phyloP scores from a whole-genome alignment of 53 echinoderm and acorn worm species.

The Mesocentrotus franciscanus region DNA sequence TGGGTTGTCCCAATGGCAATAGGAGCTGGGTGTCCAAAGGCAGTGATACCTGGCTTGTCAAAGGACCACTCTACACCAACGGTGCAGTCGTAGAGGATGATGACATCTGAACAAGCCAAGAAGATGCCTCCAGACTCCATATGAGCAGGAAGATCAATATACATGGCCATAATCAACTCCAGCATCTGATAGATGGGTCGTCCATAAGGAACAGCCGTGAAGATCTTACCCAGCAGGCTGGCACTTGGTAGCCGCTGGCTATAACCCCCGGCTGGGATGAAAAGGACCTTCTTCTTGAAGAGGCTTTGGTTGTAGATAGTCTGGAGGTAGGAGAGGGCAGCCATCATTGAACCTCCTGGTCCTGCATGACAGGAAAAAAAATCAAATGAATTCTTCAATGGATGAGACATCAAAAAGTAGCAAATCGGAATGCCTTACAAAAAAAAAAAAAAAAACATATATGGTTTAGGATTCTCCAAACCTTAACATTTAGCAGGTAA shows the following conservation, averaged over 20 bases:
- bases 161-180: constrained; percentile 81
- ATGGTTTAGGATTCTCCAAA: no score
- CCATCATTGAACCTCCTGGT: constrained; percentile 90
- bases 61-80: constrained; percentile 77
- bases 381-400: not conserved
- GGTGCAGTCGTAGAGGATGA: constrained; percentile 84
- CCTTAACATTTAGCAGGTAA: no score
- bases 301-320: constrained; percentile 71
- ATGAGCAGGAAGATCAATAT: constrained; percentile 86
- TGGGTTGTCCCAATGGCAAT: constrained; percentile 81
- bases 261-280: constrained; percentile 92
- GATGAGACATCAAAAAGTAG: not conserved
- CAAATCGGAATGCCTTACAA: no score
- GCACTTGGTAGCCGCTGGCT: constrained; percentile 92
- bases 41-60: constrained; percentile 80
- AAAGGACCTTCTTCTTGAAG: constrained; percentile 73
- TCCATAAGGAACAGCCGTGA: constrained; percentile 87
- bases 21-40: constrained; percentile 89
- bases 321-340: constrained; percentile 73
- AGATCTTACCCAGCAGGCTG: constrained; percentile 86
- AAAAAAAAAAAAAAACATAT: no score
- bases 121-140: constrained; percentile 84
- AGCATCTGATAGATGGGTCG: constrained; percentile 90
- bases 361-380: constrained; percentile 67
- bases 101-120: constrained; percentile 78